Evolutionary conservation across 1,140 invertebrate species (phyloP), one percentile per base, ranked within the genome.

Genomic region (Brachionus rubens): DNA sequence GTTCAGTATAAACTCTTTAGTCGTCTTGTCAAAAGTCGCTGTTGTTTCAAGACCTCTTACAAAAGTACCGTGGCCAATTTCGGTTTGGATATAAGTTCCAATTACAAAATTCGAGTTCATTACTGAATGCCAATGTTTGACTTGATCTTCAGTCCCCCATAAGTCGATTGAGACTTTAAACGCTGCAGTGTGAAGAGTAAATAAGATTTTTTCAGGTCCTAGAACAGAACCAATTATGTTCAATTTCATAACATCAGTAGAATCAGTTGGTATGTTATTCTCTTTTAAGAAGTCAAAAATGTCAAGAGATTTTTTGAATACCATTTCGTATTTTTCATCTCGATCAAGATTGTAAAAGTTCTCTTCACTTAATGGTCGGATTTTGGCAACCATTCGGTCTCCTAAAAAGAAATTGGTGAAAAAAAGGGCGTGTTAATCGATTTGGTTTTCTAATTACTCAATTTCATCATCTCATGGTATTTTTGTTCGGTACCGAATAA

Each of bases 1-100:
- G 81, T 96, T 88, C 1, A 97, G 84, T 47, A 96, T 84, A 84
- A 96, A 96, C 85, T 95, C 92, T 81, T 93, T 85, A 1, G 89
- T 92, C 48, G 84, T 83, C 0, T 90, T 87, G 84, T 96, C 93
- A 82, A 94, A 96, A 3, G 91, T 92, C 1, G 93, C 91, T 0
- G 91, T 92, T 0, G 93, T 96, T 87, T 96, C 93, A 41, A 97
- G 82, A 1, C 92, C 92, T 80, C 92, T 87, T 68, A 96, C 88
- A 82, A 94, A 94, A 12, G 94, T 95, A 5, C 92, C 93, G 85
- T 96, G 94, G 0, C 93, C 93, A 47, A 96, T 84, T 85, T 96
- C 94, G 12, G 94, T 96, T 88, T 96, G 94, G 68, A 93, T 93
- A 85, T 96, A 96, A 26, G 93, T 94, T 67, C 93, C 92, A 80